phyloP scores from a whole-genome alignment of 1,140 invertebrate genomes.

The Medauroidea extradentata region DNA sequence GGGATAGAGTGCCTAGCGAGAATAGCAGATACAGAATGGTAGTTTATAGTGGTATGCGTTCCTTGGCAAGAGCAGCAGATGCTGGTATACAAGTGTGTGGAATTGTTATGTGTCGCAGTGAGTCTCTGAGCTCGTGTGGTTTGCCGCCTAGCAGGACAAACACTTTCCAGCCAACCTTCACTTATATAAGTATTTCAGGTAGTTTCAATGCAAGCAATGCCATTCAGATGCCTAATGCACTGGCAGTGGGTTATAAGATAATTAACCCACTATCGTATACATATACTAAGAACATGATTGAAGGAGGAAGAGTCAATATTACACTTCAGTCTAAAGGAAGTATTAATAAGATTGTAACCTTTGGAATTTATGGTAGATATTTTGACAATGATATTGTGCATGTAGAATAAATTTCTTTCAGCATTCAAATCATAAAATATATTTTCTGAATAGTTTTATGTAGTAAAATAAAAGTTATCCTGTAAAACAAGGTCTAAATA shows the following conservation, averaged over 20 bases:
- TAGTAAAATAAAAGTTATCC: no score
- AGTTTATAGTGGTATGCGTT: conserved; percentile 46
- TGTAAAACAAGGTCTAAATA: no score
- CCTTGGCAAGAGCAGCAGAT: conserved; percentile 37
- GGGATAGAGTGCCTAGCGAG: neutral
- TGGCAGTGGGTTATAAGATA: conserved; percentile 23
- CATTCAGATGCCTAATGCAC: conserved; percentile 33
- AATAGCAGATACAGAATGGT: conserved; percentile 37
- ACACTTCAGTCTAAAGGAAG: conserved; percentile 14
- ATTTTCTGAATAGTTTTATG: no score
- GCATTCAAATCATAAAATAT: no score
- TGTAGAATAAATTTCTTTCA: no score
- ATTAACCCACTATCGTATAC: conserved; percentile 19
- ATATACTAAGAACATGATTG: conserved; percentile 14
- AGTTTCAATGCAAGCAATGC: conserved; percentile 18
- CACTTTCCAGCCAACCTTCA: conserved; percentile 23
- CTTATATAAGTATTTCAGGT: conserved; percentile 21
- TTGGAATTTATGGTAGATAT: conserved; percentile 40
- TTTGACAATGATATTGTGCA: conserved; percentile 24
- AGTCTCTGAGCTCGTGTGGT: conserved; percentile 41
- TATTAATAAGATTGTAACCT: conserved; percentile 30
- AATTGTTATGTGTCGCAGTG: conserved; percentile 45
- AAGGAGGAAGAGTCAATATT: conserved; percentile 15
- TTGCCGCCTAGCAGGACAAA: conserved; percentile 30
- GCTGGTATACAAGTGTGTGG: conserved; percentile 46